Evolutionary conservation across 2,113 vertebrate species (phyloP).

Genomic region (Dasyurus viverrinus): DNA sequence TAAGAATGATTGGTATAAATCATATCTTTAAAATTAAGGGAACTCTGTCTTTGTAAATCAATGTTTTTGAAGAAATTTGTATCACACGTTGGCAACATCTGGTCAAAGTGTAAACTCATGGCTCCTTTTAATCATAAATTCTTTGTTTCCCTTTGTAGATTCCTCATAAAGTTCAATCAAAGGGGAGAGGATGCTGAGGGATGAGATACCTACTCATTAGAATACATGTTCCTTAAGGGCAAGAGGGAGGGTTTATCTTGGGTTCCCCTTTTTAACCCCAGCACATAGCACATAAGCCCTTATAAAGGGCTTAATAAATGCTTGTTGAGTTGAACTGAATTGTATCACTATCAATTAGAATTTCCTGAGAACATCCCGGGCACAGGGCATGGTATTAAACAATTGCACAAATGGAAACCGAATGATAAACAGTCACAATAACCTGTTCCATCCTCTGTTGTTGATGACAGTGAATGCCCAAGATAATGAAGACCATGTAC

Average conservation of each 20-base stretch:
- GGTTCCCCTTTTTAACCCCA: background rate
- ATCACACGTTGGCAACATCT: background rate
- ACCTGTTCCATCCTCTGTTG: slow-evolving; percentile 29
- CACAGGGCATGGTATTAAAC: slow-evolving; percentile 8
- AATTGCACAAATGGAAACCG: background rate
- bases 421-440: background rate
- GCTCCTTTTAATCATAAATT: background rate
- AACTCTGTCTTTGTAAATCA: background rate
- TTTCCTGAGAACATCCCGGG: slow-evolving; percentile 32
- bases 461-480: slow-evolving; percentile 90
- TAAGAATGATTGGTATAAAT: background rate
- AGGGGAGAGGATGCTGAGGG: background rate
- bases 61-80: background rate
- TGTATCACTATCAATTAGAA: slow-evolving; percentile 49
- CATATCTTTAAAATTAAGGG: background rate
- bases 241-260: background rate
- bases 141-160: background rate
- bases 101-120: background rate
- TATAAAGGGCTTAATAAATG: background rate
- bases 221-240: background rate
- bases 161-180: background rate
- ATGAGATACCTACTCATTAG: background rate
- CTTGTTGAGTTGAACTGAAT: background rate
- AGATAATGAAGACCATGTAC: slow-evolving; percentile 94
- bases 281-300: background rate